Base-by-base conservation (phyloP, 1,140 invertebrate species). In the Lethocerus indicus region DNA sequence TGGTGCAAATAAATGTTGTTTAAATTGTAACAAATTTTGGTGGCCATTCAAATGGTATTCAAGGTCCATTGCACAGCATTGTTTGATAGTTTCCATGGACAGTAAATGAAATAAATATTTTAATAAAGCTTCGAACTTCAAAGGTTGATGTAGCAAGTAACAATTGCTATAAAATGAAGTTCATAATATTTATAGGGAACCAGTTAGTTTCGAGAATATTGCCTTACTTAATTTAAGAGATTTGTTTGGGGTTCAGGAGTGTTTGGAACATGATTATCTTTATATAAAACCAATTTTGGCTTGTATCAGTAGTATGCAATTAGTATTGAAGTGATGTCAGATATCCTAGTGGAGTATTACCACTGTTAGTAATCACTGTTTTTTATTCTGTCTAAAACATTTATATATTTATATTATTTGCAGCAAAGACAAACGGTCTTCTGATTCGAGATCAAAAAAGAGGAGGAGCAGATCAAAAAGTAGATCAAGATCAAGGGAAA, bases 401-500 rank as follows among this genome's bases (percentile, higher is more conserved):
- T 32, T 44, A 2, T 20, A 23, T 27, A 1, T 27, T 6, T 18
- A 13, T 48, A 23, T n/a, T 47, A 24, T 25, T 53, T 56, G 14
- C 29, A 55, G 53, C 37, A 52, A 52, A 18, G 51, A 53, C 5
- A 57, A 55, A 39, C 47, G 54, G 35, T 53, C 49, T 25, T 49
- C 51, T 24, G 49, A 57, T 52, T 49, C 55, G 36, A 44, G 53
- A 52, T 20, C 49, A 50, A 41, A 51, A 49, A 52, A 53, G 39
- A 44, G 50, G 50, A 54, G 54, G 26, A 47, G 47, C 24, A 48
- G 54, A 35, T 56, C 51, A 62, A 63, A 55, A 48, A 58, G 55
- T 61, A 69, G 57, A 64, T 63, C 53, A 58, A 67, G 47, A 60
- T 67, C 54, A 60, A 66, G 64, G 56, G 69, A 69, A 12, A 66